These are phyloP conservation scores for Rhegmatorhina hoffmannsi DNA, from an alignment of 2,113 vertebrate genomes.

Conservation along the genomic window DNA sequence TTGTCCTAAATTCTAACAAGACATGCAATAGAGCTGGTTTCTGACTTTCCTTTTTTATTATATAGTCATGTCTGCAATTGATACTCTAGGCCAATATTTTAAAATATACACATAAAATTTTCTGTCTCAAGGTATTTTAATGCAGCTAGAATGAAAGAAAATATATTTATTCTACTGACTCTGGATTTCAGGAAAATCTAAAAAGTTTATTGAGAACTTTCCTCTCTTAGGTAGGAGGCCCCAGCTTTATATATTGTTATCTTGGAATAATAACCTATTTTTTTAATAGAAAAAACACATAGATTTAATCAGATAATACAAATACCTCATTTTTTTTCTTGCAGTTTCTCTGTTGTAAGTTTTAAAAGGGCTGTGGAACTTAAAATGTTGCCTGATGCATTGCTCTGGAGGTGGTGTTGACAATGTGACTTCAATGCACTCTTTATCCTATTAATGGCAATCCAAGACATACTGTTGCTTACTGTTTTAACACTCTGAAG, in stretches of 20 bases:
- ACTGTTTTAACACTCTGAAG: not conserved
- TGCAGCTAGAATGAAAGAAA: not conserved
- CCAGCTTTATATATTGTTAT: not conserved
- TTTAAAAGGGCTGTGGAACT: not conserved
- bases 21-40: not conserved
- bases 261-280: not conserved
- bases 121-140: not conserved
- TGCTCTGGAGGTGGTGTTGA: not conserved
- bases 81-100: not conserved
- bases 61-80: not conserved
- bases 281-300: not conserved
- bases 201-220: not conserved
- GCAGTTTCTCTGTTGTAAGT: not conserved
- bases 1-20: conserved; percentile 1
- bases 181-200: not conserved
- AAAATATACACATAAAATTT: not conserved
- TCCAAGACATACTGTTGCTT: not conserved
- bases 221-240: not conserved
- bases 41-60: not conserved
- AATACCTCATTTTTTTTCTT: not conserved
- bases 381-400: not conserved
- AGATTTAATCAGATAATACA: not conserved
- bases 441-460: not conserved
- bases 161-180: not conserved
- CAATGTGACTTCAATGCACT: not conserved